phyloP scores from a whole-genome alignment of 2,797 vertebrate genomes.

The Lates japonicus region DNA sequence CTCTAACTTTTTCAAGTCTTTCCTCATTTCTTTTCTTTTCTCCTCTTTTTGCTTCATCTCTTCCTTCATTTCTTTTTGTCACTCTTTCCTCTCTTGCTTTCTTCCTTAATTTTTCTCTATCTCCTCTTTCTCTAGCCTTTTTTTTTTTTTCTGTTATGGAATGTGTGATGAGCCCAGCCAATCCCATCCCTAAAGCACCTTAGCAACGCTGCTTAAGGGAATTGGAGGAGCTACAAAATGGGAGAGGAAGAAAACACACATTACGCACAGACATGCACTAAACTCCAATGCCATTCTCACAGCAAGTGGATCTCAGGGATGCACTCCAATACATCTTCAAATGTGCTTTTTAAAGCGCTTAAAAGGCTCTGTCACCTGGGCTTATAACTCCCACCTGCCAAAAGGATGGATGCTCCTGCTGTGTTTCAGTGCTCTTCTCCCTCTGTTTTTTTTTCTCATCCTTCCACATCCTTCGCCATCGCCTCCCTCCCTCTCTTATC shows the following conservation, averaged over 20 bases:
- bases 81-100: constrained; percentile 13
- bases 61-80: background rate
- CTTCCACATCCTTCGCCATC: constrained; percentile 54
- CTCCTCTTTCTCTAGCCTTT: constrained; percentile 48
- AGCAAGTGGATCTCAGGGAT: constrained; percentile 76
- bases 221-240: constrained; percentile 77
- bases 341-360: constrained; percentile 81
- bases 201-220: constrained; percentile 85
- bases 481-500: constrained; percentile 30
- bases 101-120: constrained; percentile 51
- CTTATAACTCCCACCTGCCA: constrained; percentile 88
- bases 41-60: background rate
- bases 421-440: constrained; percentile 68
- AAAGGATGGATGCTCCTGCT: constrained; percentile 82
- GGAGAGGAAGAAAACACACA: constrained; percentile 15
- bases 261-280: constrained; percentile 57
- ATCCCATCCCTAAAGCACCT: constrained; percentile 86
- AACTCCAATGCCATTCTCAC: constrained; percentile 70
- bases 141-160: constrained; percentile 73
- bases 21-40: too few species aligned
- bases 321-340: constrained; percentile 84
- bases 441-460: constrained; percentile 63
- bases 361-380: constrained; percentile 84
- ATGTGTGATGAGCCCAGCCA: constrained; percentile 84
- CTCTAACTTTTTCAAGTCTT: background rate